Conservation (phyloP, 2,797 vertebrate species). For the Nasua narica region DNA sequence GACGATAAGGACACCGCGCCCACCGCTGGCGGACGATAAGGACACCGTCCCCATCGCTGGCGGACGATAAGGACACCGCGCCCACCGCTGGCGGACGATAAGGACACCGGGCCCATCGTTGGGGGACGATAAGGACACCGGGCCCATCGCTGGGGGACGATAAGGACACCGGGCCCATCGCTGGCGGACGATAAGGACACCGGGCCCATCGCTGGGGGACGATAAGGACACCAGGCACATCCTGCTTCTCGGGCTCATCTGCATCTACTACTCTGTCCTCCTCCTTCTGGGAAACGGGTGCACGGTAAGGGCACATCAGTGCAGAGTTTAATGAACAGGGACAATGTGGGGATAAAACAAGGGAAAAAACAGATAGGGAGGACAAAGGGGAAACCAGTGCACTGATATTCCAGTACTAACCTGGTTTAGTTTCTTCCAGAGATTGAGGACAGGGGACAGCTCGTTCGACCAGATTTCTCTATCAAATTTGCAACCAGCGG, state of each 20-base stretch:
- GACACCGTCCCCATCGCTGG: too few species aligned
- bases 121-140: too few species aligned
- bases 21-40: too few species aligned
- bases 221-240: accelerated
- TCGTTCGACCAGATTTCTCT: conserved; percentile 96
- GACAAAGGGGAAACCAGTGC: neutral
- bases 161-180: accelerated
- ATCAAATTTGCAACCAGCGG: conserved; percentile 95
- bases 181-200: too few species aligned
- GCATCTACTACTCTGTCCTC: neutral
- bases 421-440: conserved; percentile 99
- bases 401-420: conserved; percentile 78
- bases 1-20: too few species aligned
- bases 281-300: neutral
- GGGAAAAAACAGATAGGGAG: neutral
- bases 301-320: neutral
- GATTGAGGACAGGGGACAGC: conserved; percentile 93
- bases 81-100: too few species aligned
- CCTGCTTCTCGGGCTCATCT: neutral
- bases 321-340: neutral
- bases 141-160: too few species aligned
- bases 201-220: too few species aligned
- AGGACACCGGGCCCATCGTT: too few species aligned
- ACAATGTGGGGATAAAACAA: neutral
- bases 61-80: too few species aligned